phyloP scores from a whole-genome alignment of 2,888 invertebrate genomes.

The Lordiphosa fenestrarum region DNA sequence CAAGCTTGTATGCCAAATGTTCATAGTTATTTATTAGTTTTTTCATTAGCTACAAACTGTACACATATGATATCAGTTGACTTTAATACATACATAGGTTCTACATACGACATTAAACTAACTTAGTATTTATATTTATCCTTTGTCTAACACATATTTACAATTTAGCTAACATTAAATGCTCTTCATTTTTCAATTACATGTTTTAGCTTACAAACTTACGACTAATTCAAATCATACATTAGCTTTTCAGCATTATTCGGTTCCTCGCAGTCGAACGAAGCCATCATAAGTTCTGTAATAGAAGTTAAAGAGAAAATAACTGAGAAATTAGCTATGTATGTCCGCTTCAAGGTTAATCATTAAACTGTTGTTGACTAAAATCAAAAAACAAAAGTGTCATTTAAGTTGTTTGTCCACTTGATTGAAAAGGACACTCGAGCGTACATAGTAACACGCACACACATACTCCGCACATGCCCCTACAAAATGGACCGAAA shows the following conservation, averaged over 20 bases:
- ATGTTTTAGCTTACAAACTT: constrained; percentile 7
- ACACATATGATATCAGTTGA: constrained; percentile 6
- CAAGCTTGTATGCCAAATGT: constrained; percentile 9
- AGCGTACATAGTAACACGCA: constrained; percentile 37
- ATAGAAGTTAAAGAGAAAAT: constrained; percentile 21
- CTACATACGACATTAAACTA: neutral
- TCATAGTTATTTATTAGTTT: constrained; percentile 7
- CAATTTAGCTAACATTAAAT: constrained; percentile 28
- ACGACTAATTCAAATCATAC: constrained; percentile 75
- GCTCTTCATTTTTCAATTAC: constrained; percentile 8
- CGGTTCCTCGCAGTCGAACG: constrained; percentile 79
- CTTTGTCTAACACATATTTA: constrained; percentile 8
- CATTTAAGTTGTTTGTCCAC: constrained; percentile 57
- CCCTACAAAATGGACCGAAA: constrained; percentile 31
- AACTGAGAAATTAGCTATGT: neutral
- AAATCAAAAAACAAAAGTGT: constrained; percentile 42
- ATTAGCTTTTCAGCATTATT: constrained; percentile 78
- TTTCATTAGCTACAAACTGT: constrained; percentile 10
- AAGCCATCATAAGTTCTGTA: constrained; percentile 79
- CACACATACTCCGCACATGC: constrained; percentile 15
- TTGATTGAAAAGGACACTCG: constrained; percentile 64
- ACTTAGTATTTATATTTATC: neutral
- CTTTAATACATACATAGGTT: neutral
- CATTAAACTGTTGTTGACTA: constrained; percentile 32
- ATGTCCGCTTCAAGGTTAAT: constrained; percentile 9